phyloP scores from a whole-genome alignment of 2,888 invertebrate species.

The Drosophila falleni region DNA sequence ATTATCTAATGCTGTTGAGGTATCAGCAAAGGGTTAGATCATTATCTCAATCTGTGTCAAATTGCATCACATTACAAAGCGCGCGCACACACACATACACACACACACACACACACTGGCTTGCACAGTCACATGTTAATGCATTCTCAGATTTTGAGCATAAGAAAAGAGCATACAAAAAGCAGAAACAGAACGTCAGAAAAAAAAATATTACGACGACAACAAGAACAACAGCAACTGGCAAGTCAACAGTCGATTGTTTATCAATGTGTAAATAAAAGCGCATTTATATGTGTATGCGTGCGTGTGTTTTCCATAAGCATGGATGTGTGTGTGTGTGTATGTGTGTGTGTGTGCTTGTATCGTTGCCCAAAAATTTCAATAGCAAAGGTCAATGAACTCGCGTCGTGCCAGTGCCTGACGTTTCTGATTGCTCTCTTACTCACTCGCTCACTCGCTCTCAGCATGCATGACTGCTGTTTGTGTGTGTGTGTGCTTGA shows the following conservation, averaged over 20 bases:
- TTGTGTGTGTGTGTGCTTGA: conserved; percentile 5
- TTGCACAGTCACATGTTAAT: conserved; percentile 2
- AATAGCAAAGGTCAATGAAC: conserved; percentile 84
- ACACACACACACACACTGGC: conserved; percentile 9
- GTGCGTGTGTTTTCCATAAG: conserved; percentile 18
- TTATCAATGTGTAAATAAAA: conserved; percentile 79
- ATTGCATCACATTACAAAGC: conserved; percentile 51
- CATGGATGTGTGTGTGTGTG: conserved; percentile 25
- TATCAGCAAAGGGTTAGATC: conserved; percentile 45
- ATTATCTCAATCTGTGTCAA: conserved; percentile 59
- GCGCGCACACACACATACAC: conserved; percentile 11
- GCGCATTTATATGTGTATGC: conserved; percentile 29
- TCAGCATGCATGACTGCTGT: conserved; percentile 18
- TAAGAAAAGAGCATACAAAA: conserved; percentile 12
- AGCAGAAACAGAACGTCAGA: conserved; percentile 2
- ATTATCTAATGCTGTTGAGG: conserved; percentile 14
- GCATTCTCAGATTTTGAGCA: conserved; percentile 20
- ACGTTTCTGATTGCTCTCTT: conserved; percentile 37
- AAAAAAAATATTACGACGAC: conserved; percentile 21
- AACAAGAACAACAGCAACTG: conserved; percentile 35
- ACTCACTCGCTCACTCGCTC: conserved; percentile 11
- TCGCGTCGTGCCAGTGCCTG: conserved; percentile 56
- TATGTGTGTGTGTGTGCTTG: conserved; percentile 39
- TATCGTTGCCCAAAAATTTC: conserved; percentile 76
- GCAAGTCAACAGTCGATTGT: conserved; percentile 68